Conservation (phyloP, 2,797 vertebrate genomes). For the Pelobates cultripes region DNA sequence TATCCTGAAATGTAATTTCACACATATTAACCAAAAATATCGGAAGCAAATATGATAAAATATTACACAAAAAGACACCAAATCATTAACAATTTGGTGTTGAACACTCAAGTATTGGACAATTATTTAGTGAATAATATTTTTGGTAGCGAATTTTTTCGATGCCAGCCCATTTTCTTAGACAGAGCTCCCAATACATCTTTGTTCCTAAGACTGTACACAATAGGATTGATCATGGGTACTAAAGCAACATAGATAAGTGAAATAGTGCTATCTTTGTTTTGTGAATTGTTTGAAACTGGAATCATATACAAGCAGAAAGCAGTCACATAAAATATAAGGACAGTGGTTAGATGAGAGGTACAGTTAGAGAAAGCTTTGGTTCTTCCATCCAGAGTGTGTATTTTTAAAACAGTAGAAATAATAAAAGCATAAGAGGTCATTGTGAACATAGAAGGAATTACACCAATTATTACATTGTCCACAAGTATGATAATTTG, state of each 20-base stretch:
- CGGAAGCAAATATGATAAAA: too few relatives aligned
- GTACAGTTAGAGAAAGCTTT: constrained; percentile 53
- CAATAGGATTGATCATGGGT: constrained; percentile 29
- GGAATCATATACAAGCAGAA: constrained; percentile 22
- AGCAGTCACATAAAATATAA: constrained; percentile 22
- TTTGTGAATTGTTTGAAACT: neutral
- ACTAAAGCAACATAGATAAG: constrained; percentile 24
- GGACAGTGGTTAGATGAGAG: constrained; percentile 40
- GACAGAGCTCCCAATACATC: constrained; percentile 8
- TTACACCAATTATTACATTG: constrained; percentile 21
- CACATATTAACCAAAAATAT: too few relatives aligned
- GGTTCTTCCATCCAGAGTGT: constrained; percentile 11
- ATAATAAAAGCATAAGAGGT: constrained; percentile 43
- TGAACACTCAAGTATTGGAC: too few relatives aligned
- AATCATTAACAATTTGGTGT: too few relatives aligned
- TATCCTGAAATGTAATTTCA: too few relatives aligned
- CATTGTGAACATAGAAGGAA: constrained; percentile 20
- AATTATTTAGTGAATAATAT: too few relatives aligned
- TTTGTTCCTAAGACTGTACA: constrained; percentile 30
- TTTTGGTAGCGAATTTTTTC: neutral
- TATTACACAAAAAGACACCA: too few relatives aligned
- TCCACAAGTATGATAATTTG: constrained; percentile 25
- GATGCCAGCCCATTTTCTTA: neutral
- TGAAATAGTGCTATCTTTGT: constrained; percentile 9
- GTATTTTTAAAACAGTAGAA: constrained; percentile 26